Conservation (phyloP, 2,113 vertebrate genomes). For the Gnathonemus longibarbis region DNA sequence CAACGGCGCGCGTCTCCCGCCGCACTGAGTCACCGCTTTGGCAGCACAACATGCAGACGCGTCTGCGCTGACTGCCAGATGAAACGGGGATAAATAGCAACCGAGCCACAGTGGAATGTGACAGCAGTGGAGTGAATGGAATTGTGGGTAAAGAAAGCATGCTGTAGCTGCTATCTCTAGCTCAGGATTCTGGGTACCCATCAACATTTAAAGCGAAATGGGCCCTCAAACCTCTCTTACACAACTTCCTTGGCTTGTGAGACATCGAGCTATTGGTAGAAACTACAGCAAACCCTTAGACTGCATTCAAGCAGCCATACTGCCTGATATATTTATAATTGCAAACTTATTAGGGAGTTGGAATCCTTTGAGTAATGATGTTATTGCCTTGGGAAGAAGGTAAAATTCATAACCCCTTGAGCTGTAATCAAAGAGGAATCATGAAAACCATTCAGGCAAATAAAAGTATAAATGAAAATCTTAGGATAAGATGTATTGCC, state of each 20-base stretch:
- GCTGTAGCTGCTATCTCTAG: neutral
- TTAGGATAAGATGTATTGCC: neutral
- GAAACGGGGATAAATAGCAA: neutral
- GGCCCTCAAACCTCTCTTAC: slow-evolving; percentile 46
- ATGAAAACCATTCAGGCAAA: neutral
- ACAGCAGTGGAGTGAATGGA: neutral
- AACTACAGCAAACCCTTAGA: neutral
- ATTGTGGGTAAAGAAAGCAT: neutral
- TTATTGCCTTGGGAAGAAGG: neutral
- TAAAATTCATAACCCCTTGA: neutral
- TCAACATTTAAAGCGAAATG: slow-evolving; percentile 73
- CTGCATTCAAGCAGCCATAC: neutral
- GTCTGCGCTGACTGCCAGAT: neutral
- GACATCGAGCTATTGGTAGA: slow-evolving; percentile 17
- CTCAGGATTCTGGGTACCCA: slow-evolving; percentile 25
- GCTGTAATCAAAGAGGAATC: neutral
- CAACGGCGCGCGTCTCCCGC: neutral
- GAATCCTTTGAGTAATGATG: neutral
- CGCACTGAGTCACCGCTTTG: neutral
- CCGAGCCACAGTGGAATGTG: neutral
- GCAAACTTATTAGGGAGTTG: neutral
- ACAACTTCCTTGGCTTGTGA: slow-evolving; percentile 24
- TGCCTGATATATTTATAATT: neutral
- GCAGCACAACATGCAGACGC: neutral
- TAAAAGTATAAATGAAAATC: slow-evolving; percentile 1